Conservation (phyloP, 1,140 invertebrate genomes). For the Tetraneura akinire region DNA sequence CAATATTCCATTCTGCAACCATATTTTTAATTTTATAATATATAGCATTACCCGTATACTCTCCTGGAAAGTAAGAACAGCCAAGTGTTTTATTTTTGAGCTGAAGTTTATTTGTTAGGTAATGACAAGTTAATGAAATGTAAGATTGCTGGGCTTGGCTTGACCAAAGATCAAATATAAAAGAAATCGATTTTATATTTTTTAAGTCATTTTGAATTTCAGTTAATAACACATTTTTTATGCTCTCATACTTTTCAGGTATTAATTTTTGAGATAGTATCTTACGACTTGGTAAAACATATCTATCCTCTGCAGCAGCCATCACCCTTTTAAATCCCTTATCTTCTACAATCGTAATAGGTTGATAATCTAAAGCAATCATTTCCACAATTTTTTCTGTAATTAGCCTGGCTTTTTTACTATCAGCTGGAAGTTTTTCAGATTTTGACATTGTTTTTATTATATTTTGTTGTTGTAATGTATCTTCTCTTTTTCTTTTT, state of each 20-base stretch:
- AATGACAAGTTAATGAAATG: constrained; percentile 55
- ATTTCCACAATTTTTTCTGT: constrained; percentile 52
- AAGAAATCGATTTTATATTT: constrained; percentile 48
- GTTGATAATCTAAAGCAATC: constrained; percentile 55
- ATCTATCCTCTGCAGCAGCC: constrained; percentile 52
- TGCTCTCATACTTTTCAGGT: constrained; percentile 52
- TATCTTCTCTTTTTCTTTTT: constrained; percentile 24
- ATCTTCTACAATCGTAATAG: constrained; percentile 54
- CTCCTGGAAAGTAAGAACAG: constrained; percentile 51
- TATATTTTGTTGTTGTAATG: neutral
- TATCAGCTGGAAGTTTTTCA: constrained; percentile 17
- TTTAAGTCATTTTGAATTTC: constrained; percentile 12
- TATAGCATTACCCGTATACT: constrained; percentile 53
- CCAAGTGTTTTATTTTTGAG: constrained; percentile 52
- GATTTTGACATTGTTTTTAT: constrained; percentile 11
- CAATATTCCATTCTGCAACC: constrained; percentile 47
- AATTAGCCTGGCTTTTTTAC: constrained; percentile 43
- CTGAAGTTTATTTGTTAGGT: constrained; percentile 54
- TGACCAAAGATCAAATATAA: constrained; percentile 56
- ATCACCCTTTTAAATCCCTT: constrained; percentile 53
- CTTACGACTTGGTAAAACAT: constrained; percentile 53
- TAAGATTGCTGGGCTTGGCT: constrained; percentile 53
- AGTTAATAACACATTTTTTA: constrained; percentile 35
- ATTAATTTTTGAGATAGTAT: constrained; percentile 54
- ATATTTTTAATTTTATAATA: constrained; percentile 49